Percentiles rank a stretch among this genome's conserved stretches.
Conservation (phyloP, 2,888 invertebrate species). For the Aleiodes alternator region DNA sequence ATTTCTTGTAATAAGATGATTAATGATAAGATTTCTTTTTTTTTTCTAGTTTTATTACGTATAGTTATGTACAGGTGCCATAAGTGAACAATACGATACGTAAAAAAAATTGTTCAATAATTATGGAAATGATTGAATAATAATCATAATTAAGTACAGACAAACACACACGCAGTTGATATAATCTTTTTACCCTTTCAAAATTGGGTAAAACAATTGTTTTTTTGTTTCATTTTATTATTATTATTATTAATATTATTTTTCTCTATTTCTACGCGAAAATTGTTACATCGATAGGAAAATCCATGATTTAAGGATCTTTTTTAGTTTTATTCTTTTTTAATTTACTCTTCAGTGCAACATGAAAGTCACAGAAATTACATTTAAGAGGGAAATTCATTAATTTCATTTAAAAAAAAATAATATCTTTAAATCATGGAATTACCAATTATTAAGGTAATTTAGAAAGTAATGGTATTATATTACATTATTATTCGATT, state of each 20-base stretch:
- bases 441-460: conserved; percentile 57
- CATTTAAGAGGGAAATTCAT: conserved; percentile 5
- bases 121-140: conserved; percentile 2
- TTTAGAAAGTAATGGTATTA: conserved; percentile 62
- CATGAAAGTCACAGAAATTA: not conserved
- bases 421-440: conserved; percentile 52
- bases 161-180: not conserved
- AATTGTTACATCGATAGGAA: conserved; percentile 4
- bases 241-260: conserved; percentile 42
- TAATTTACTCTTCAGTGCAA: not conserved
- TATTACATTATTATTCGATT: conserved; percentile 65
- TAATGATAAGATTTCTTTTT: conserved; percentile 8
- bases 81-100: conserved; percentile 46
- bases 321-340: not conserved
- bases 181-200: not conserved
- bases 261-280: conserved; percentile 31
- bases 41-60: conserved; percentile 46
- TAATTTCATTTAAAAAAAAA: not conserved
- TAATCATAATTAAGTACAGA: not conserved
- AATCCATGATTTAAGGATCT: conserved; percentile 7
- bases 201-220: conserved; percentile 25
- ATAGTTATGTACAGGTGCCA: conserved; percentile 59
- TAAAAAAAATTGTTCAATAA: conserved; percentile 44
- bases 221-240: conserved; percentile 39
- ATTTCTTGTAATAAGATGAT: not conserved